Evolutionary conservation across 1,140 invertebrate genomes (phyloP), one percentile per base, ranked within the genome.

Genomic region (Schlechtendalia chinensis): DNA sequence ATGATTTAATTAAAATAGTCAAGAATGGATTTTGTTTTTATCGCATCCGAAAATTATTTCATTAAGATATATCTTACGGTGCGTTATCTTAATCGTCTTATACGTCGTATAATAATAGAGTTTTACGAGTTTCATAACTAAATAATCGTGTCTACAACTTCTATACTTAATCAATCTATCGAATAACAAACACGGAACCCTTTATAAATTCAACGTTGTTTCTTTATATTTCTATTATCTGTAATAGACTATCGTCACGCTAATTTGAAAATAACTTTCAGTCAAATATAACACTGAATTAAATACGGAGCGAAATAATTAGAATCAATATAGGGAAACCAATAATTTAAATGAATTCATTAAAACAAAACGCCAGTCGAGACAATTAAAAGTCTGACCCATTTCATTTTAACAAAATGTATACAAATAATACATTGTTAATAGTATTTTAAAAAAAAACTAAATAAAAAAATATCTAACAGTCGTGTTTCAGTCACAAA

Each of bases 211-310:
- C 12, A 45, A 45, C 12, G 14, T 45, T 47, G 22, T 67, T 67
- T 22, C n/a, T 50, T 6, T 47, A 69, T 50, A 47, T 47, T 69
- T 69, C n/a, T 47, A 47, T 69, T 69, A 24, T 69, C 22, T 17
- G 12, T 69, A 69, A 69, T 69, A n/a, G 65, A 69, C 65, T 47
- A 5, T 50, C 39, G 65, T 69, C 65, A 69, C 65, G 65, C 65
- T 69, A 69, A 69, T 69, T 69, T 24, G 14, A 69, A 69, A 69
- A 69, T 69, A 47, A 69, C 65, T 47, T 69, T 69, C n/a, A 47
- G 39, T 47, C 47, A 17, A 24, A 47, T 69, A 12, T 24, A 24
- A 69, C 22, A 24, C 65, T 69, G 24, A 24, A n/a, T 47, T 10
- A 2, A 47, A 69, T n/a, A 22, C 2, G 0, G 0, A 14, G n/a